Conservation (phyloP, 2,113 vertebrate species). For the Vanacampus margaritifer region DNA sequence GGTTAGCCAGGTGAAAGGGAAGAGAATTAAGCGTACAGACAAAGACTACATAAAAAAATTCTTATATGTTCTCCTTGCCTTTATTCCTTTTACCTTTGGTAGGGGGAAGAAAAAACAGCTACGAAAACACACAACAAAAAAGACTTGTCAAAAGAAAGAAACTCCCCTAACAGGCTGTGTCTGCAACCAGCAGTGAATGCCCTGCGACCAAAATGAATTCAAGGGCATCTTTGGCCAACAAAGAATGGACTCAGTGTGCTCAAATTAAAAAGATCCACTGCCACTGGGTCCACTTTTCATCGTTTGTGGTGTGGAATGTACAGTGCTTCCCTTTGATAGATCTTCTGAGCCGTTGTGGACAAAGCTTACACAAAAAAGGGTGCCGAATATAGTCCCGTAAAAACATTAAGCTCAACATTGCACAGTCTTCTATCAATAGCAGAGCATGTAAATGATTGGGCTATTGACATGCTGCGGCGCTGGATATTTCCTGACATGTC, state of each 20-base stretch:
- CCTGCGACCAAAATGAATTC: conserved; percentile 26
- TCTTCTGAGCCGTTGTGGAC: conserved; percentile 40
- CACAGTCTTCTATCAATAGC: conserved; percentile 29
- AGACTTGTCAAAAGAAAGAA: conserved; percentile 18
- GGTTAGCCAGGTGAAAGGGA: background rate
- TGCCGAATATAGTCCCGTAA: conserved; percentile 34
- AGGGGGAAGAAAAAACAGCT: conserved; percentile 42
- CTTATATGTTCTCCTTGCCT: conserved; percentile 13
- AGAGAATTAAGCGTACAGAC: background rate
- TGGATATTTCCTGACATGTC: conserved; percentile 47
- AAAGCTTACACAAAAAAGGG: conserved; percentile 19
- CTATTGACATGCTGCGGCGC: conserved; percentile 41
- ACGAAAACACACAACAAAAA: conserved; percentile 27
- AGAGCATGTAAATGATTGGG: conserved; percentile 40
- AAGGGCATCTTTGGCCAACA: conserved; percentile 24
- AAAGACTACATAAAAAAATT: background rate
- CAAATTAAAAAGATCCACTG: conserved; percentile 7
- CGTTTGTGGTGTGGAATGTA: conserved; percentile 26
- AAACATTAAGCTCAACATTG: conserved; percentile 29
- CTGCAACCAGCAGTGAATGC: conserved; percentile 22
- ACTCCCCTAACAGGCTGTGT: conserved; percentile 29
- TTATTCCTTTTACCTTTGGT: conserved; percentile 35
- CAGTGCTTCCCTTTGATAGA: conserved; percentile 36
- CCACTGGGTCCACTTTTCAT: conserved; percentile 10
- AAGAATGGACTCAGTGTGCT: conserved; percentile 24